Evolutionary conservation across 1,140 invertebrate species (phyloP).

Genomic region (Pissodes strobi): DNA sequence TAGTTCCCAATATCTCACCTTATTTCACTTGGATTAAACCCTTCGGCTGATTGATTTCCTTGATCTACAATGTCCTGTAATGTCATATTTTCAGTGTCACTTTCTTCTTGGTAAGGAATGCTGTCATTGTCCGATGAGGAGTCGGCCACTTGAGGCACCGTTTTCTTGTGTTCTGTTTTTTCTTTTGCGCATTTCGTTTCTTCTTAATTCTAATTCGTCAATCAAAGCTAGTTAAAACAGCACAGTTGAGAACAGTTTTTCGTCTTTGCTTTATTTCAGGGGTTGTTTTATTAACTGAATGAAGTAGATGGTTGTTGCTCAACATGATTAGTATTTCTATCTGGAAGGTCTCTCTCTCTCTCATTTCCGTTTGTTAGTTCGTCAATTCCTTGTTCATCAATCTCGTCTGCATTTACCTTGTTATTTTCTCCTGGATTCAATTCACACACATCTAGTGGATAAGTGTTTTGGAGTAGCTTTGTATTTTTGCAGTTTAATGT

Average conservation of each 20-base stretch:
- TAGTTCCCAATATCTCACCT: not conserved
- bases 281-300: not conserved
- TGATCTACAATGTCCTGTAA: not conserved
- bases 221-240: not conserved
- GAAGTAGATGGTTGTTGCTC: not conserved
- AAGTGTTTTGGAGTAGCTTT: not conserved
- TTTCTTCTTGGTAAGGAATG: slow-evolving; percentile 1
- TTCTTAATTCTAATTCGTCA: not conserved
- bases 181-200: not conserved
- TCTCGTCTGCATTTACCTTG: not conserved
- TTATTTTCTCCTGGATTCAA: not conserved
- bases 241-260: not conserved
- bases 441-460: not conserved
- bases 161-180: not conserved
- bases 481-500: too few species aligned
- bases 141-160: not conserved
- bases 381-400: not conserved
- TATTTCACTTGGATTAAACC: not conserved
- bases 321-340: too few species aligned
- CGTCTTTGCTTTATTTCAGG: too few species aligned
- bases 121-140: not conserved
- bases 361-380: not conserved
- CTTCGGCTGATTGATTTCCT: not conserved
- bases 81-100: not conserved
- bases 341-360: too few species aligned